phyloP scores from a whole-genome alignment of 2,888 invertebrate species.

The Sesia bembeciformis region DNA sequence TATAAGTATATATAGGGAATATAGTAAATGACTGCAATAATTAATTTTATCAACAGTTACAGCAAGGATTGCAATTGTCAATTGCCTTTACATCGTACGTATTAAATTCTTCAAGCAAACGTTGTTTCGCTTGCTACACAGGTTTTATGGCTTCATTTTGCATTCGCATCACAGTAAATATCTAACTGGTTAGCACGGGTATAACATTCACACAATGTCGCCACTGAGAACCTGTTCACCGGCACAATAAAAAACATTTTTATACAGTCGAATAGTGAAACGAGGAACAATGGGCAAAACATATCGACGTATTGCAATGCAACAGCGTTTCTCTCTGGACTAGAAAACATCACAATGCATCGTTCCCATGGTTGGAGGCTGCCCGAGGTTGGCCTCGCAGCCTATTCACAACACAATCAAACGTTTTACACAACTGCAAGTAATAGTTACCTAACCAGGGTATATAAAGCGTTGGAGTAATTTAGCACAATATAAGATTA shows the following conservation, averaged over 20 bases:
- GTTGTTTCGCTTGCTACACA: neutral
- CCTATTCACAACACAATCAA: slow-evolving; percentile 10
- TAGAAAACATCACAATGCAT: slow-evolving; percentile 19
- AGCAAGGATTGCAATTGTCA: too few species aligned
- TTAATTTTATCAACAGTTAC: too few species aligned
- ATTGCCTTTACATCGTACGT: too few species aligned
- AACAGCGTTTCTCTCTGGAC: slow-evolving; percentile 23
- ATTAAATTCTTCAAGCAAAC: neutral
- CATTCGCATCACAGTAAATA: slow-evolving; percentile 24
- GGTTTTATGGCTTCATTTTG: slow-evolving; percentile 21
- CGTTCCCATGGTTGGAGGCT: slow-evolving; percentile 41
- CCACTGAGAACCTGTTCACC: slow-evolving; percentile 14
- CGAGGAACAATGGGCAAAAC: slow-evolving; percentile 39
- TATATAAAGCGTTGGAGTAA: too few species aligned
- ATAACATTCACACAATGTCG: slow-evolving; percentile 3
- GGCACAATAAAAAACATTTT: slow-evolving; percentile 8
- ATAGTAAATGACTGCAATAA: too few species aligned
- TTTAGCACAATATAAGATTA: too few species aligned
- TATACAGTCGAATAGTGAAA: slow-evolving; percentile 36
- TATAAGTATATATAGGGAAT: too few species aligned
- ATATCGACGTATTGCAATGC: slow-evolving; percentile 38
- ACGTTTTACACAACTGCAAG: neutral
- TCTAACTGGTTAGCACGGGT: slow-evolving; percentile 14
- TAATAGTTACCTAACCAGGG: neutral
- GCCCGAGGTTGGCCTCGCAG: slow-evolving; percentile 24